phyloP scores from a whole-genome alignment of 2,797 vertebrate genomes.

The Chrosomus eos region DNA sequence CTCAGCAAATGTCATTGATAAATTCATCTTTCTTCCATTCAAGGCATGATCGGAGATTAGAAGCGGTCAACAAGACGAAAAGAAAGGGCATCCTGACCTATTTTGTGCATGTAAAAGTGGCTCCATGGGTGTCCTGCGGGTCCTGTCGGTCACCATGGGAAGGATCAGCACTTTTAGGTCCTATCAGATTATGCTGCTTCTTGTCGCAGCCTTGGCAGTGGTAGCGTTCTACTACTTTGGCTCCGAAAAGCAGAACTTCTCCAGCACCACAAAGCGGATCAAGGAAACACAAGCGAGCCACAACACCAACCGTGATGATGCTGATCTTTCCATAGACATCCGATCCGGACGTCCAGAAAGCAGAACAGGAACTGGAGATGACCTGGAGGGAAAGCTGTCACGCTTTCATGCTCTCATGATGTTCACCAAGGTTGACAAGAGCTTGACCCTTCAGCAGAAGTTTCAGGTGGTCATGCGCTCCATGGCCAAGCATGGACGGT shows the following conservation, averaged over 20 bases:
- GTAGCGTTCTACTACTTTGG: slow-evolving; percentile 94
- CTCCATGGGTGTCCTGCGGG: slow-evolving; percentile 75
- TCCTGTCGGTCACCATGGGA: slow-evolving; percentile 75
- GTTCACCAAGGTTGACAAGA: slow-evolving; percentile 92
- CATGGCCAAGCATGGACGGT: slow-evolving; percentile 82
- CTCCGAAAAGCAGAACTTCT: slow-evolving; percentile 89
- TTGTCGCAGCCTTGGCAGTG: slow-evolving; percentile 84
- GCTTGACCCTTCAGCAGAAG: slow-evolving; percentile 85
- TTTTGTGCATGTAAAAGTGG: slow-evolving; percentile 6
- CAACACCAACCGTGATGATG: slow-evolving; percentile 79
- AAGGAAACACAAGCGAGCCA: slow-evolving; percentile 81
- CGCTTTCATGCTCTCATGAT: slow-evolving; percentile 88
- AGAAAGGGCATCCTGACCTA: not conserved
- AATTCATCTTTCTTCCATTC: not conserved
- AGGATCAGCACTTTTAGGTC: slow-evolving; percentile 84
- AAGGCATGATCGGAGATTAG: not conserved
- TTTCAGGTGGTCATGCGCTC: slow-evolving; percentile 87
- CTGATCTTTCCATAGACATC: slow-evolving; percentile 74
- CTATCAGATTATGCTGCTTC: slow-evolving; percentile 84
- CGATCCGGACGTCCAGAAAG: slow-evolving; percentile 56
- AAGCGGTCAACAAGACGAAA: not conserved
- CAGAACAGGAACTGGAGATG: slow-evolving; percentile 40
- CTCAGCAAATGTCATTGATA: not conserved
- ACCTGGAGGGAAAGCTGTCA: slow-evolving; percentile 41
- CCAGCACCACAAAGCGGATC: slow-evolving; percentile 90